phyloP scores from a whole-genome alignment of 2,888 invertebrate species.

The Chrysolina americana region DNA sequence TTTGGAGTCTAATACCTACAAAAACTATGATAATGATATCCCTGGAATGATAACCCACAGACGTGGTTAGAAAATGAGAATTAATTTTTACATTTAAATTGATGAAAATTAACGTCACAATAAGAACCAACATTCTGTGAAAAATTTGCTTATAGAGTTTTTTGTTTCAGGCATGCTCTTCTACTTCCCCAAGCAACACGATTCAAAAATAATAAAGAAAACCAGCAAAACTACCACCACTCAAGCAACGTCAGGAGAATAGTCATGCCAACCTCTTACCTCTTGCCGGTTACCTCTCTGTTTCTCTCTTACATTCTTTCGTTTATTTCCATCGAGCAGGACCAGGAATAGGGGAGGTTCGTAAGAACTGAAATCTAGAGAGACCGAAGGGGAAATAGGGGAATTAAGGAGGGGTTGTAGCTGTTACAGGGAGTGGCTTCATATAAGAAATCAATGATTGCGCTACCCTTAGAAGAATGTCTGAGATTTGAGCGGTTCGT shows the following conservation, averaged over 20 bases:
- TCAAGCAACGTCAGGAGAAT: constrained; percentile 50
- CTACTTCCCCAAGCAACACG: constrained; percentile 31
- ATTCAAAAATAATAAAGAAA: constrained; percentile 34
- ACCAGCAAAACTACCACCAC: constrained; percentile 43
- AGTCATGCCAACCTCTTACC: constrained; percentile 45
- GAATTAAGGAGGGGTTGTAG: constrained; percentile 61
- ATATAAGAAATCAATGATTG: constrained; percentile 68
- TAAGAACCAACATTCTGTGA: background rate
- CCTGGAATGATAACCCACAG: too few species aligned
- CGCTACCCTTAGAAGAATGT: constrained; percentile 58
- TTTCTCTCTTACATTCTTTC: constrained; percentile 50
- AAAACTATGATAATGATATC: too few species aligned
- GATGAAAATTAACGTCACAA: too few species aligned
- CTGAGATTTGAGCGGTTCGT: constrained; percentile 48
- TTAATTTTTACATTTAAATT: too few species aligned
- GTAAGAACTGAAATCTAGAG: constrained; percentile 51
- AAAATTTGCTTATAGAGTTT: constrained; percentile 14
- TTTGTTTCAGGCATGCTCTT: constrained; percentile 42
- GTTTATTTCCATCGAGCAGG: constrained; percentile 43
- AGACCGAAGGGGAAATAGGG: constrained; percentile 51
- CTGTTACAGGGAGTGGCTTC: constrained; percentile 63
- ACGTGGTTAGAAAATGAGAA: too few species aligned
- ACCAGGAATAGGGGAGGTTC: constrained; percentile 49
- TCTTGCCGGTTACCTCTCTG: constrained; percentile 42
- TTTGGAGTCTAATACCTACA: too few species aligned